Evolutionary conservation across 2,888 invertebrate species (phyloP), one percentile per base, ranked within the genome.

Genomic region (Leptopilina syphax): DNA sequence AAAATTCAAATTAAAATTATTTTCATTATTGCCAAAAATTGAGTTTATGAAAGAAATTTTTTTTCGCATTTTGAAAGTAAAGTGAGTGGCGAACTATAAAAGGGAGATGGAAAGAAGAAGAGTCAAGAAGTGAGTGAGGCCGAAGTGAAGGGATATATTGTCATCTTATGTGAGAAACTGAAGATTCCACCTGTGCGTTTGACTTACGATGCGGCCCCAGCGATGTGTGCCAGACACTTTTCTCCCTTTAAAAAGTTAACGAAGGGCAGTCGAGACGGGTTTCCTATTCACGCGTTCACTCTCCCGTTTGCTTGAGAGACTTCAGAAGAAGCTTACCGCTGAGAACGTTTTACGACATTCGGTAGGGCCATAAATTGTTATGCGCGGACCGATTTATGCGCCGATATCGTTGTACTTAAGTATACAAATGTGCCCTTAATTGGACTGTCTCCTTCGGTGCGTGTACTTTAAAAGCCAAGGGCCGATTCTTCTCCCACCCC

Each of bases 391-490:
- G 88, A 89, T 89, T 88, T 89, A 88, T 86, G 85, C 84, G 86
- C 84, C 86, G 87, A 90, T 89, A 88, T 88, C 86, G 84, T 82
- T 84, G 86, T 86, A 87, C 86, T 87, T 88, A 87, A 88, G 83
- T 85, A 84, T 87, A 88, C 89, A 88, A 89, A 88, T 88, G 88
- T 86, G 86, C 86, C 87, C 87, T 88, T 89, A 89, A 89, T 89
- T 89, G 88, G 88, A 87, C 88, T 85, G 87, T 87, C 86, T 87
- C 85, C 84, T 85, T 83, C 84, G 83, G 85, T 86, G 83, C 81
- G 84, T 82, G 66, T 76, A 83, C 84, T 84, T 85, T 85, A 86
- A 85, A 85, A 85, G 84, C 86, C 47, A 10, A 84, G 86, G 77
- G 65, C 47, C 27, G 68, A 27, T n/a, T 50, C 70, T 27, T 18